Evolutionary conservation across 1,140 invertebrate genomes (phyloP), one percentile per base, ranked within the genome.

Genomic region (Platyura marginata): DNA sequence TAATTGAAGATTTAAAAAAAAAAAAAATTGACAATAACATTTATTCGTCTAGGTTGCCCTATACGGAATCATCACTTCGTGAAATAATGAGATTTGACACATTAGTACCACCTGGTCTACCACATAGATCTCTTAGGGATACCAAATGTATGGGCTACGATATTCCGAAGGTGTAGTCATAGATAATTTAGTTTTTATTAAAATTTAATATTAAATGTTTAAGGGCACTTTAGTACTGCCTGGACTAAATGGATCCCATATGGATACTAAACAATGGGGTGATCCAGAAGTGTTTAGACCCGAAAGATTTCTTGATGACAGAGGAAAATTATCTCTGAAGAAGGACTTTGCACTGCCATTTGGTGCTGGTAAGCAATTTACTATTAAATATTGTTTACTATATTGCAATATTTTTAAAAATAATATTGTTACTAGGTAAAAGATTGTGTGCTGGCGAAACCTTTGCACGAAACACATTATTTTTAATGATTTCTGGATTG

Each of bases 401-500:
- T n/a, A n/a, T n/a, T n/a, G n/a, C n/a, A n/a, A n/a, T n/a, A n/a
- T n/a, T n/a, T n/a, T n/a, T n/a, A n/a, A n/a, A n/a, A n/a, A n/a
- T n/a, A n/a, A n/a, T n/a, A n/a, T n/a, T n/a, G n/a, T n/a, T 16
- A 16, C n/a, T n/a, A n/a, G n/a, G n/a, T n/a, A n/a, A n/a, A n/a
- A n/a, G 78, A 32, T 53, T 77, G 0, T 86, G 81, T 50, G 69
- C 77, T 0, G 82, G 80, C 1, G 80, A 84, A 61, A 77, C 75
- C 0, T 75, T 77, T 47, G 72, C 79, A 0, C 63, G 75, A 2
- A 73, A 77, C 46, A 68, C 70, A 42, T 58, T 81, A 39, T 84
- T 83, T 48, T 57, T 73, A 21, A 63, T 78, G 36, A 67, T 78
- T 11, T 50, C 76, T 0, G 65, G 61, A 2, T 54, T 84, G 20